These are phyloP conservation scores for Cranoglanis bouderius DNA, from an alignment of 2,113 vertebrate species.

Conservation along the genomic window DNA sequence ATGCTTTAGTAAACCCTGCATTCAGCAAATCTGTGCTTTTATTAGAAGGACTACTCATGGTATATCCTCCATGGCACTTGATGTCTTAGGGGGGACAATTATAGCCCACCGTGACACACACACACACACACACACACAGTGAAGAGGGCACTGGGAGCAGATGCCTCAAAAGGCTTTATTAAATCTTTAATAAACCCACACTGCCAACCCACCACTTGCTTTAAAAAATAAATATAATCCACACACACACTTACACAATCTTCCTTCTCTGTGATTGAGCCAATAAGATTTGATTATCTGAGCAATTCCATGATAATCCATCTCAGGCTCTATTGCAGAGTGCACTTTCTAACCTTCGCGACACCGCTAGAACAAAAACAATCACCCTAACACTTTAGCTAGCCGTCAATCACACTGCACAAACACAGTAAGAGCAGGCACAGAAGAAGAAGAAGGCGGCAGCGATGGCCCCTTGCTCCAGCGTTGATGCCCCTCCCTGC, in stretches of 20 bases:
- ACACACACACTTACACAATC: slow-evolving; percentile 21
- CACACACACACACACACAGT: background rate
- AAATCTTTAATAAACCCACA: slow-evolving; percentile 18
- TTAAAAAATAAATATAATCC: slow-evolving; percentile 7
- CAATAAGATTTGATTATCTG: slow-evolving; percentile 49
- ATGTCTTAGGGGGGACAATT: slow-evolving; percentile 31
- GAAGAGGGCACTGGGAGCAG: background rate
- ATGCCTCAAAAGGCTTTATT: slow-evolving; percentile 2
- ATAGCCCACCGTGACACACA: slow-evolving; percentile 10
- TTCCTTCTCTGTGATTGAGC: slow-evolving; percentile 6
- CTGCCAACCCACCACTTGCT: background rate
- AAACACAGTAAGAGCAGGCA: slow-evolving; percentile 23
- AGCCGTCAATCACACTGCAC: slow-evolving; percentile 40
- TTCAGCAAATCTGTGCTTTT: background rate
- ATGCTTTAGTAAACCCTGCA: slow-evolving; percentile 1
- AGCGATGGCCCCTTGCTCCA: background rate
- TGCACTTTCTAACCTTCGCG: background rate
- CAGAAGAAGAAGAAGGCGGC: slow-evolving; percentile 9
- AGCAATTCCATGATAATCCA: slow-evolving; percentile 18
- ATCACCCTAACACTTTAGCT: slow-evolving; percentile 20
- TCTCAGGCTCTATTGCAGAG: slow-evolving; percentile 30
- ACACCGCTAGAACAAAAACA: background rate
- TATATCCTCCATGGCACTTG: background rate
- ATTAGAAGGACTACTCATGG: background rate
- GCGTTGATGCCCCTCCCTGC: background rate